A percentile compares a stretch with the other conserved stretches of the same genome.
phyloP scores from a whole-genome alignment of 2,888 invertebrate genomes.

The Agrochola litura region DNA sequence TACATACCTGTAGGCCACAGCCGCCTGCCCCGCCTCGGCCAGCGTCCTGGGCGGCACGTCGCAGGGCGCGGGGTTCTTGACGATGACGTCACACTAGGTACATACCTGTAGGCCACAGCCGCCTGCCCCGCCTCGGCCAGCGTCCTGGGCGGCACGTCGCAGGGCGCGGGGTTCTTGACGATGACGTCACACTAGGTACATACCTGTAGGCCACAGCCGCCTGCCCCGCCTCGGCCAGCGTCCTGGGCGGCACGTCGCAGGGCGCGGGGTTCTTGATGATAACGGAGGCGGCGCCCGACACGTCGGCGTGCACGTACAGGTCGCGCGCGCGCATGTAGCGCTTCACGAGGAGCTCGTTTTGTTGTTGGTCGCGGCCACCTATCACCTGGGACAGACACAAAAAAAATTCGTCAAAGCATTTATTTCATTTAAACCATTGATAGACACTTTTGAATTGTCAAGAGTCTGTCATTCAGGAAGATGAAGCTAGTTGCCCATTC shows the following conservation, averaged over 20 bases:
- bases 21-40: constrained; percentile 98
- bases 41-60: constrained; percentile 97
- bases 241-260: constrained; percentile 95
- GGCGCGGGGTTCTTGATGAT: constrained; percentile 94
- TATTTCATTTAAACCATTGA: too few species aligned
- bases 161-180: constrained; percentile 93
- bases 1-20: constrained; percentile 44
- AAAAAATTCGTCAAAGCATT: too few species aligned
- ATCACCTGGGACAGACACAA: constrained; percentile 91
- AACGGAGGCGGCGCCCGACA: constrained; percentile 97
- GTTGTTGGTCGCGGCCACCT: constrained; percentile 98
- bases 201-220: constrained; percentile 85
- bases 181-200: constrained; percentile 76
- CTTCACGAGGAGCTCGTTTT: constrained; percentile 99
- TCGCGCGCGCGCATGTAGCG: constrained; percentile 96
- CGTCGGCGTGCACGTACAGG: constrained; percentile 99
- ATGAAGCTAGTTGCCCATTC: too few species aligned
- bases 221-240: constrained; percentile 98
- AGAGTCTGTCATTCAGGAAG: too few species aligned
- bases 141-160: constrained; percentile 96
- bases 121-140: constrained; percentile 98
- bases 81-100: constrained; percentile 89
- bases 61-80: constrained; percentile 92
- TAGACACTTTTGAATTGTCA: too few species aligned
- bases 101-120: constrained; percentile 45